Evolutionary conservation across 2,797 vertebrate species (phyloP).

Genomic region (Percopsis omiscomaycus): DNA sequence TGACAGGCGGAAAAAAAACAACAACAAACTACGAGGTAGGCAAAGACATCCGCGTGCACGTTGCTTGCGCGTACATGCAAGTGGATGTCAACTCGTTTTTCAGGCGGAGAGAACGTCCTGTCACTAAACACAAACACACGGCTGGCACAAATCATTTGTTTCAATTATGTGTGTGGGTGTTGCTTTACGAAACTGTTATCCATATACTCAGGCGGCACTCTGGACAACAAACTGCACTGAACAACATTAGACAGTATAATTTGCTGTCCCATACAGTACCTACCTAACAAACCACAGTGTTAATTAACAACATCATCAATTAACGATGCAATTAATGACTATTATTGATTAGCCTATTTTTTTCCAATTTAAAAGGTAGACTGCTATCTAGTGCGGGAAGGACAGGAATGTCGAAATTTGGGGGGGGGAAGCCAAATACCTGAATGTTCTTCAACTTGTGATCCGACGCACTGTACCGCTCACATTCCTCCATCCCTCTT

Average conservation of each 20-base stretch:
- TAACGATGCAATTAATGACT: too few relatives aligned
- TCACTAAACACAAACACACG: constrained; percentile 30
- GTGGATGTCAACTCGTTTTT: constrained; percentile 43
- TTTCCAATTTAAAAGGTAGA: too few relatives aligned
- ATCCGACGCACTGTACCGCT: constrained; percentile 70
- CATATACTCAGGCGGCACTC: too few relatives aligned
- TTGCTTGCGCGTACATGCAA: constrained; percentile 25
- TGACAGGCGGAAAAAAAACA: constrained; percentile 61
- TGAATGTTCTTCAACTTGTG: constrained; percentile 75
- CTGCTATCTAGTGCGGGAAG: too few relatives aligned
- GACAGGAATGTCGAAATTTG: too few relatives aligned
- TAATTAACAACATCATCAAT: neutral
- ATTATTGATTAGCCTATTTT: too few relatives aligned
- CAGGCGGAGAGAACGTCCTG: constrained; percentile 13
- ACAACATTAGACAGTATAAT: too few relatives aligned
- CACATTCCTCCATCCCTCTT: constrained; percentile 79
- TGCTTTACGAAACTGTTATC: neutral
- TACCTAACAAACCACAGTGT: too few relatives aligned
- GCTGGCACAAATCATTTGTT: neutral
- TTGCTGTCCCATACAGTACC: too few relatives aligned
- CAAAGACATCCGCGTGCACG: constrained; percentile 56
- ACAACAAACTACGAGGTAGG: constrained; percentile 48
- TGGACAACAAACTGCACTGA: too few relatives aligned
- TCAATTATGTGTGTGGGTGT: neutral
- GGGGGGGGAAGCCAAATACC: constrained; percentile 57